phyloP scores from a whole-genome alignment of 2,113 vertebrate genomes.

The Empidonax traillii region DNA sequence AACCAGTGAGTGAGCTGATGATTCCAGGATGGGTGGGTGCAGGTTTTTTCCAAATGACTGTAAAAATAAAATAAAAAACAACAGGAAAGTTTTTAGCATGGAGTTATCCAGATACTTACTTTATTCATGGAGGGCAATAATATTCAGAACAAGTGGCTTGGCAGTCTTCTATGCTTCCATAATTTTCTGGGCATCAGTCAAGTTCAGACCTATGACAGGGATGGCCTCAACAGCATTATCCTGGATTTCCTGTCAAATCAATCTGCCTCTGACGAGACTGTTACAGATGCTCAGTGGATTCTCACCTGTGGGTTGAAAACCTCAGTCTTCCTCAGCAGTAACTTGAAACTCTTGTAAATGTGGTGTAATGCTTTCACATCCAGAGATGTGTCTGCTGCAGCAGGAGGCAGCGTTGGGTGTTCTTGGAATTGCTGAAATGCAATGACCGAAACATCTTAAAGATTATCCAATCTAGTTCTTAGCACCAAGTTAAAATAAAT shows the following conservation, averaged over 20 bases:
- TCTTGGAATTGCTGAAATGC: background rate
- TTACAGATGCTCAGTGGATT: rapidly evolving
- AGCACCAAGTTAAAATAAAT: background rate
- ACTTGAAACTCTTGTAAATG: background rate
- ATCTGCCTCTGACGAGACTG: rapidly evolving
- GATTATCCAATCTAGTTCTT: background rate
- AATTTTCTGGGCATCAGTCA: background rate
- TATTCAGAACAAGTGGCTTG: background rate
- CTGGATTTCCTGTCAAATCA: background rate
- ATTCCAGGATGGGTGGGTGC: background rate
- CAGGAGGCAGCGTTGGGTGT: background rate
- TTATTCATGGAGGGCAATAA: background rate
- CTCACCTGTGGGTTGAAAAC: background rate
- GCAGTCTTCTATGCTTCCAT: background rate
- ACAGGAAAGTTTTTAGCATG: background rate
- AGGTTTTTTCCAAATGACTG: background rate
- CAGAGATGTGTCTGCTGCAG: background rate
- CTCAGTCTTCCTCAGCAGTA: background rate
- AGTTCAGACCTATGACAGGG: background rate
- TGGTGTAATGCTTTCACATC: background rate
- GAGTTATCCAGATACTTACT: background rate
- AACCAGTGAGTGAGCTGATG: rapidly evolving
- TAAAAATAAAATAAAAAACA: background rate
- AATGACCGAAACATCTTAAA: background rate
- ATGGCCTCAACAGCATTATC: background rate